Percentiles rank a stretch among this genome's conserved stretches.
Evolutionary conservation across 2,888 invertebrate genomes (phyloP).

Genomic region (Adela reaumurella): DNA sequence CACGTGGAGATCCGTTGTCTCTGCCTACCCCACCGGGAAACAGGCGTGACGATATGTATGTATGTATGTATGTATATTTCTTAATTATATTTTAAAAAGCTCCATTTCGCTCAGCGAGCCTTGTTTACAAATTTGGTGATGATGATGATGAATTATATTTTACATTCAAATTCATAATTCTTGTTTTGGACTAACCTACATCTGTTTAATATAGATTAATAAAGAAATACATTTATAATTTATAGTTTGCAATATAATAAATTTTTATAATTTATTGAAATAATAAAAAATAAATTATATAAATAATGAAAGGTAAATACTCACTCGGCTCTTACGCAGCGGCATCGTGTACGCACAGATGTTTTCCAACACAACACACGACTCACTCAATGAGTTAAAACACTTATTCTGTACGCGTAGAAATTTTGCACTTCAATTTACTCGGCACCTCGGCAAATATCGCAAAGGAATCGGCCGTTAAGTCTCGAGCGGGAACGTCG

Average conservation of each 20-base stretch:
- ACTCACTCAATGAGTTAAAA: neutral
- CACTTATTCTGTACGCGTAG: neutral
- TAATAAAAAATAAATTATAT: neutral
- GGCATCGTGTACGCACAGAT: conserved; percentile 25
- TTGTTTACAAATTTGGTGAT: conserved; percentile 6
- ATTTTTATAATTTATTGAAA: conserved; percentile 1
- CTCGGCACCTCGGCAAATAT: neutral
- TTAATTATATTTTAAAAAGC: too few relatives aligned
- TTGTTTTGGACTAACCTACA: too few relatives aligned
- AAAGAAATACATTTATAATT: too few relatives aligned
- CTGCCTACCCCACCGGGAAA: too few relatives aligned
- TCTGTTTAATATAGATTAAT: too few relatives aligned
- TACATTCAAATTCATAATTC: too few relatives aligned
- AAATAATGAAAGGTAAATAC: conserved; percentile 8
- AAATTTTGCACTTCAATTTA: neutral
- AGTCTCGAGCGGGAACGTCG: neutral
- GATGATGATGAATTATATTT: too few relatives aligned
- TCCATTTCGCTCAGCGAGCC: too few relatives aligned
- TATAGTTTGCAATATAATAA: conserved; percentile 1
- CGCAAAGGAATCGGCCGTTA: neutral
- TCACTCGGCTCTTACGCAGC: conserved; percentile 47
- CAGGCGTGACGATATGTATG: too few relatives aligned
- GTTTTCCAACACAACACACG: neutral
- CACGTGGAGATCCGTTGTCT: too few relatives aligned
- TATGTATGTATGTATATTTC: too few relatives aligned